Percentiles rank a stretch among this genome's conserved stretches.
Conservation (phyloP, 1,140 invertebrate genomes). For the Hycleus phaleratus region DNA sequence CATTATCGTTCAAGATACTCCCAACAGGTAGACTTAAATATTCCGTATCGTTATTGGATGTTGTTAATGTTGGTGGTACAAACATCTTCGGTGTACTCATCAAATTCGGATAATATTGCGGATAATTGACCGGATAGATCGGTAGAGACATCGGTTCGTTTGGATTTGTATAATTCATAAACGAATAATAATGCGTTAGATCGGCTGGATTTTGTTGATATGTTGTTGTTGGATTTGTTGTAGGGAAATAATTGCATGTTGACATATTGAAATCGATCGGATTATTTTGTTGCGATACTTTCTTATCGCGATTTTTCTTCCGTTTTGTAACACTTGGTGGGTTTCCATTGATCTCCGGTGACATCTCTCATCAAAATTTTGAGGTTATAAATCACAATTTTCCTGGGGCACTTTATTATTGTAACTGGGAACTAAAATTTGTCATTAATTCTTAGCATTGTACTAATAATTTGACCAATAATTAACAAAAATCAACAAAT, state of each 20-base stretch:
- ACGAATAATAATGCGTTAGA: slow-evolving; percentile 40
- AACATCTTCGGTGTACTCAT: slow-evolving; percentile 33
- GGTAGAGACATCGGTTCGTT: slow-evolving; percentile 49
- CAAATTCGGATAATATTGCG: slow-evolving; percentile 24
- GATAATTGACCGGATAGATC: slow-evolving; percentile 37
- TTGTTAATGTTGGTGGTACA: slow-evolving; percentile 13
- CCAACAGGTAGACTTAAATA: slow-evolving; percentile 46
- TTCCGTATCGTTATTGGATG: slow-evolving; percentile 32
- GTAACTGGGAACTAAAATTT: no score
- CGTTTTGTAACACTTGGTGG: slow-evolving; percentile 34
- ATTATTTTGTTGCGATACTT: slow-evolving; percentile 16
- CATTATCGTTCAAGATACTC: slow-evolving; percentile 32
- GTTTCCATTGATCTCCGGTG: slow-evolving; percentile 38
- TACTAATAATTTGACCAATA: no score
- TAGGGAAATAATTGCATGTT: slow-evolving; percentile 39
- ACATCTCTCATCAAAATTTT: slow-evolving; percentile 25
- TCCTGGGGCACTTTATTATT: no score
- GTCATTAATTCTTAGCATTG: no score
- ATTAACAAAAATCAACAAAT: no score
- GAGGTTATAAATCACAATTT: no score
- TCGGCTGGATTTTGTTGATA: slow-evolving; percentile 26
- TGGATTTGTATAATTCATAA: slow-evolving; percentile 38
- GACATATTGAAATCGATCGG: slow-evolving; percentile 28
- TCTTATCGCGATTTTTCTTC: slow-evolving; percentile 37
- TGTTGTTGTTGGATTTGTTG: slow-evolving; percentile 44